A percentile compares a stretch with the other conserved stretches of the same genome.
These are phyloP conservation scores for Baccha elongata DNA, from an alignment of 2,888 invertebrate species.

Conservation along the genomic window DNA sequence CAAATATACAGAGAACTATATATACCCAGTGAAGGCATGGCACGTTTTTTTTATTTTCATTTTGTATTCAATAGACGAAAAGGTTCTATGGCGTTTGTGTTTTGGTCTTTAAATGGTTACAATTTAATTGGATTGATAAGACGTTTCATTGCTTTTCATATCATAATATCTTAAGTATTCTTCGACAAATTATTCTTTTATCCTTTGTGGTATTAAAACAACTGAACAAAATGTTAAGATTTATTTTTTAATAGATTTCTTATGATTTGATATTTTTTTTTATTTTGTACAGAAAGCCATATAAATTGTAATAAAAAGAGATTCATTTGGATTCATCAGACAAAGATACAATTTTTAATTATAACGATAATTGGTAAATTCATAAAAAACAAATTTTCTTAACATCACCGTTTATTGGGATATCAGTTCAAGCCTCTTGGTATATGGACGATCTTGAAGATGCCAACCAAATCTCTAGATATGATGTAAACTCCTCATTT, in stretches of 20 bases:
- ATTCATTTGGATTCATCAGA: not conserved
- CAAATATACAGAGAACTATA: conserved; percentile 5
- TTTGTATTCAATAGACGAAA: conserved; percentile 55
- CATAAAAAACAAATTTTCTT: too few relatives aligned
- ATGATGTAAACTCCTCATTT: too few relatives aligned
- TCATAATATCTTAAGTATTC: not conserved
- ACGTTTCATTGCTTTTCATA: conserved; percentile 29
- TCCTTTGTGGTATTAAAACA: not conserved
- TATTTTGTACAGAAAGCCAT: not conserved
- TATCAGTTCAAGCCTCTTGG: too few relatives aligned
- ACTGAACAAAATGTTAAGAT: not conserved
- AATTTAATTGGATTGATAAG: conserved; percentile 62
- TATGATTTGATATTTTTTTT: not conserved
- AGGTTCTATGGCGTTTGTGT: conserved; percentile 31
- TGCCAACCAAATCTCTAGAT: too few relatives aligned
- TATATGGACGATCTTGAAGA: too few relatives aligned
- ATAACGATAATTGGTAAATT: too few relatives aligned
- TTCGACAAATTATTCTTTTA: not conserved
- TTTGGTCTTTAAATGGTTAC: conserved; percentile 34
- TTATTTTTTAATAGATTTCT: not conserved
- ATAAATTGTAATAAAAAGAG: not conserved
- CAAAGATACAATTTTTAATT: too few relatives aligned
- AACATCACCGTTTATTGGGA: too few relatives aligned
- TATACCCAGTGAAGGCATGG: conserved; percentile 32
- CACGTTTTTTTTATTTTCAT: conserved; percentile 40